Evolutionary conservation across 2,797 vertebrate genomes (phyloP).

Genomic region (Anguilla marmorata): DNA sequence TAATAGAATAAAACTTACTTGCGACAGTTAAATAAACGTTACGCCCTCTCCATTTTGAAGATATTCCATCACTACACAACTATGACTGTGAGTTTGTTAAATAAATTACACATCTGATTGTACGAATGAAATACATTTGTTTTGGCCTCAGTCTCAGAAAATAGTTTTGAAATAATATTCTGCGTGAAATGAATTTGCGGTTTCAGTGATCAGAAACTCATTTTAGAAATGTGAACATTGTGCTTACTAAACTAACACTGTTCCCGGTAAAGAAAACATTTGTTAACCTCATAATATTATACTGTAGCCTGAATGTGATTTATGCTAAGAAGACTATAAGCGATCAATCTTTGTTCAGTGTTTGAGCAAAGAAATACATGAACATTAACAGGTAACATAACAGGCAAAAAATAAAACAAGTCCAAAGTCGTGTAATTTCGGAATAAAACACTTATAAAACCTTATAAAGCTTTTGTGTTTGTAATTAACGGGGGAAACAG

Average conservation of each 20-base stretch:
- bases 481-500: background rate
- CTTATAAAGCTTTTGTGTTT: background rate
- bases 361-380: background rate
- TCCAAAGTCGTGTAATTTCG: background rate
- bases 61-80: slow-evolving; percentile 8
- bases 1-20: slow-evolving; percentile 52
- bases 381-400: background rate
- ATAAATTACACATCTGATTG: slow-evolving; percentile 23
- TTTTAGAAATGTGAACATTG: background rate
- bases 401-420: background rate
- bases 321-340: background rate
- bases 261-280: background rate
- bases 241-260: background rate
- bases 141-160: background rate
- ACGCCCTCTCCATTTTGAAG: background rate
- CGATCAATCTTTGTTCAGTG: background rate
- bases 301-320: background rate
- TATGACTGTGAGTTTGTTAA: slow-evolving; percentile 17
- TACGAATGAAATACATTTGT: slow-evolving; percentile 12
- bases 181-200: background rate
- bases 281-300: background rate
- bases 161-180: background rate
- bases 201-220: background rate
- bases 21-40: slow-evolving; percentile 41
- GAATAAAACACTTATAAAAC: background rate